Percentiles rank a stretch among this genome's conserved stretches.
Conservation (phyloP, 1,140 invertebrate genomes). For the Heliothis virescens region DNA sequence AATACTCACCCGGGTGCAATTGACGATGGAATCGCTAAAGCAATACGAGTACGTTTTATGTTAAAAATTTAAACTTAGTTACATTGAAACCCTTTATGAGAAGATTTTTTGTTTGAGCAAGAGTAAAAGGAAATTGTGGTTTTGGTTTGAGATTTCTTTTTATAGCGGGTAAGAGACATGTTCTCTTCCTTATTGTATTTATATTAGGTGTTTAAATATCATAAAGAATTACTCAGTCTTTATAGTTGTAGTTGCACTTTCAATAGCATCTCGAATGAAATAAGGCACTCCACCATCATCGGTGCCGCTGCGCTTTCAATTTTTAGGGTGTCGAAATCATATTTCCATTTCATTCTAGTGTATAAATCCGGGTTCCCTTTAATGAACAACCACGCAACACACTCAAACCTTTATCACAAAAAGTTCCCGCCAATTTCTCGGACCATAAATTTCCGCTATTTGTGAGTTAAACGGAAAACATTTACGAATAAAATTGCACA, state of each 20-base stretch:
- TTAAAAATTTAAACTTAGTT: conserved; percentile 48
- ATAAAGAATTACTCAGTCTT: too few species aligned
- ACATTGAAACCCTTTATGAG: conserved; percentile 34
- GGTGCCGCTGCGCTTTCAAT: background rate
- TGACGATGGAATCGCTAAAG: conserved; percentile 78
- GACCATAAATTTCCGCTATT: conserved; percentile 40
- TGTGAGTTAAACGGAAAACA: conserved; percentile 38
- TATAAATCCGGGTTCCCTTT: conserved; percentile 21
- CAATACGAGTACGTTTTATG: conserved; percentile 66
- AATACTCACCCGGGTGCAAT: conserved; percentile 82
- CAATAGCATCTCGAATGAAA: background rate
- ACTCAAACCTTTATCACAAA: conserved; percentile 26
- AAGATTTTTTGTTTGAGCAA: conserved; percentile 19
- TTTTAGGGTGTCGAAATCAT: background rate
- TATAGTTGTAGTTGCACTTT: background rate
- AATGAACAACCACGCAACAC: conserved; percentile 34
- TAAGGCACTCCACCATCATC: background rate
- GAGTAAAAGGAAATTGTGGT: background rate
- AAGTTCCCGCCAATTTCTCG: conserved; percentile 37
- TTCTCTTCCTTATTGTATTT: too few species aligned
- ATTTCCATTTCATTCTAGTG: background rate
- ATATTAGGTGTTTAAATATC: too few species aligned
- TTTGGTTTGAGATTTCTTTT: too few species aligned
- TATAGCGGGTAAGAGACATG: too few species aligned
- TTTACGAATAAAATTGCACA: conserved; percentile 42